Evolutionary conservation across 2,113 vertebrate genomes (phyloP).

Genomic region (Forbesichthys agassizii): DNA sequence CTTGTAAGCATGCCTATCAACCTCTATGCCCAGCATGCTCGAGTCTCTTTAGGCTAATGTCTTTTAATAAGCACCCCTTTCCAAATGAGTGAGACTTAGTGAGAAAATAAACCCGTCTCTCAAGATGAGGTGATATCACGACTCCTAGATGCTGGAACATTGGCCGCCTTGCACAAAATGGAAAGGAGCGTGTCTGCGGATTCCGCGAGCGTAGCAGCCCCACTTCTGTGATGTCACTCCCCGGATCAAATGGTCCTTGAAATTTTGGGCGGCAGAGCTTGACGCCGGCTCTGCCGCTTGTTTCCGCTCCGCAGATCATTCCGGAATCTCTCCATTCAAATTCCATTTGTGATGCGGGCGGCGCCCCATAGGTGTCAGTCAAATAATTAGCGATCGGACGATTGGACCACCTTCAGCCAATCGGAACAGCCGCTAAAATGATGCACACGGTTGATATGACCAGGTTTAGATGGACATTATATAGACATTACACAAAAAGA

Average conservation of each 20-base stretch:
- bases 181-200: constrained; percentile 45
- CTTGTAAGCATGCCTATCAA: constrained; percentile 37
- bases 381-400: too few species aligned
- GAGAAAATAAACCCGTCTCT: constrained; percentile 36
- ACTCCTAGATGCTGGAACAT: constrained; percentile 38
- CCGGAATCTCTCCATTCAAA: too few species aligned
- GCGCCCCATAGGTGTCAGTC: too few species aligned
- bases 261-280: constrained; percentile 47
- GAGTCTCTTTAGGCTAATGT: too few species aligned
- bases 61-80: constrained; percentile 25
- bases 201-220: not conserved
- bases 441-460: too few species aligned
- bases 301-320: too few species aligned
- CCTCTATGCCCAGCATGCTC: constrained; percentile 20
- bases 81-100: constrained; percentile 30
- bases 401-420: too few species aligned
- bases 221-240: constrained; percentile 34
- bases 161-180: constrained; percentile 47
- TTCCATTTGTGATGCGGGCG: too few species aligned
- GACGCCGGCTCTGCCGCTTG: constrained; percentile 17
- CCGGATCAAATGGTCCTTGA: constrained; percentile 50
- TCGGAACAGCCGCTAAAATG: too few species aligned
- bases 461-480: too few species aligned
- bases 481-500: too few species aligned
- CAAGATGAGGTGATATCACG: constrained; percentile 28